Conservation (phyloP, 1,140 invertebrate species). For the Pseudomyrmex cubaensis region DNA sequence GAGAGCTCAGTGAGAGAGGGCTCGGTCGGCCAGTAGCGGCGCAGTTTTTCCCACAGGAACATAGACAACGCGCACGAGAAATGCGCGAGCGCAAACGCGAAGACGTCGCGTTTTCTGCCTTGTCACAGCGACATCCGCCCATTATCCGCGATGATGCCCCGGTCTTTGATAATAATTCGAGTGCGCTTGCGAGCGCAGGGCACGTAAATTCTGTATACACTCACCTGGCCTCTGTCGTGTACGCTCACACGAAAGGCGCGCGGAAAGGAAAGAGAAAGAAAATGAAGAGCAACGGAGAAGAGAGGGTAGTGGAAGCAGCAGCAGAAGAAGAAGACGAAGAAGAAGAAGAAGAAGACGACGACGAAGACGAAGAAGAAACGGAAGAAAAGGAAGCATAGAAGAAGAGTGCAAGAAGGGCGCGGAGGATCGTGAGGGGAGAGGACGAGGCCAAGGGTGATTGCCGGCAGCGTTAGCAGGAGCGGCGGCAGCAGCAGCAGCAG, state of each 20-base stretch:
- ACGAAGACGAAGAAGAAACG: conserved; percentile 5
- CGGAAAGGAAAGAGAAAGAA: conserved; percentile 22
- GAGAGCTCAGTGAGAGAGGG: conserved; percentile 17
- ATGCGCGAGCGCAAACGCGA: neutral
- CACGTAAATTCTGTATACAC: conserved; percentile 61
- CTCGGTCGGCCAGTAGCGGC: neutral
- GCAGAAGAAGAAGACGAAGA: conserved; percentile 27
- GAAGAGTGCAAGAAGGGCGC: conserved; percentile 26
- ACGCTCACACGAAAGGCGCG: conserved; percentile 39
- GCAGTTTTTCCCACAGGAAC: conserved; percentile 69
- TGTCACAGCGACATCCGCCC: conserved; percentile 76
- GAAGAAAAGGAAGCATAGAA: conserved; percentile 14
- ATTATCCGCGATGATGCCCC: conserved; percentile 72
- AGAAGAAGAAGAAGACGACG: conserved; percentile 7
- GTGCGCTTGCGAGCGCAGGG: conserved; percentile 49
- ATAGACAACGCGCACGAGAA: conserved; percentile 13
- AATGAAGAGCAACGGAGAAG: neutral
- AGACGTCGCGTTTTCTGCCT: conserved; percentile 67
- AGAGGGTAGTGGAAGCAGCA: too few species aligned
- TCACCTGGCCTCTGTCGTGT: conserved; percentile 25
- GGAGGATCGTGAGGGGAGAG: conserved; percentile 1
- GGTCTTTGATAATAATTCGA: conserved; percentile 76
- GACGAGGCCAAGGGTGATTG: conserved; percentile 27
- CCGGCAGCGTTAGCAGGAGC: conserved; percentile 18
- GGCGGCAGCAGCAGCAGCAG: conserved; percentile 34